These are phyloP conservation scores for Callaeas wilsoni DNA, from an alignment of 2,113 vertebrate genomes.

Conservation along the genomic window DNA sequence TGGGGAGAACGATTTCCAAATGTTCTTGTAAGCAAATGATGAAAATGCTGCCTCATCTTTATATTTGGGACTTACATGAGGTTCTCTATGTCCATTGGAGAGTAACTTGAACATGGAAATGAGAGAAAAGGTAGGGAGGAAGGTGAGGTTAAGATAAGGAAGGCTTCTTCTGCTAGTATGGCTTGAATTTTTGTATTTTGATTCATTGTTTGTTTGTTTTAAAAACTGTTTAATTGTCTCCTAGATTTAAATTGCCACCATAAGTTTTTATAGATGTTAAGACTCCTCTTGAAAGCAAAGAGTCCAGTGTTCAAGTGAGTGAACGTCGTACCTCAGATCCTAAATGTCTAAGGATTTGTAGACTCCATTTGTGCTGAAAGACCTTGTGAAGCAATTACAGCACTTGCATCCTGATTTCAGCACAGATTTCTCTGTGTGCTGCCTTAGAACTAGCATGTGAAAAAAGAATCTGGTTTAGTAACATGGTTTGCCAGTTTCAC, in stretches of 20 bases:
- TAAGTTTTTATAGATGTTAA: neutral
- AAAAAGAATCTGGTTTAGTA: neutral
- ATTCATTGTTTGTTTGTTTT: neutral
- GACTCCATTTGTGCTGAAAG: neutral
- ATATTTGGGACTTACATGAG: neutral
- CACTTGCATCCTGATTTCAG: neutral
- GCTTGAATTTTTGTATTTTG: neutral
- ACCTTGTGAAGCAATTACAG: neutral
- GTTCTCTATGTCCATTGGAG: neutral
- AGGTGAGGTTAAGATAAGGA: neutral
- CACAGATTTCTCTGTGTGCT: neutral
- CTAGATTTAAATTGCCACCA: neutral
- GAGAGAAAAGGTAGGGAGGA: neutral
- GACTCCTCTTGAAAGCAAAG: neutral
- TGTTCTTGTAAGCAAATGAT: neutral
- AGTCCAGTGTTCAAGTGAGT: neutral
- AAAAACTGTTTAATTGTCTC: neutral
- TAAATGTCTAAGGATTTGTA: neutral
- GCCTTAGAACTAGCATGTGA: neutral
- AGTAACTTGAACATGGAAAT: neutral
- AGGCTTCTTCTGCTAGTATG: neutral
- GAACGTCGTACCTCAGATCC: neutral
- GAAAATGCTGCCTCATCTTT: neutral
- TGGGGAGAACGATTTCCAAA: neutral
- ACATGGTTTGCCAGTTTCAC: neutral